Evolutionary conservation across 2,113 vertebrate genomes (phyloP).

Genomic region (Barbus barbus): DNA sequence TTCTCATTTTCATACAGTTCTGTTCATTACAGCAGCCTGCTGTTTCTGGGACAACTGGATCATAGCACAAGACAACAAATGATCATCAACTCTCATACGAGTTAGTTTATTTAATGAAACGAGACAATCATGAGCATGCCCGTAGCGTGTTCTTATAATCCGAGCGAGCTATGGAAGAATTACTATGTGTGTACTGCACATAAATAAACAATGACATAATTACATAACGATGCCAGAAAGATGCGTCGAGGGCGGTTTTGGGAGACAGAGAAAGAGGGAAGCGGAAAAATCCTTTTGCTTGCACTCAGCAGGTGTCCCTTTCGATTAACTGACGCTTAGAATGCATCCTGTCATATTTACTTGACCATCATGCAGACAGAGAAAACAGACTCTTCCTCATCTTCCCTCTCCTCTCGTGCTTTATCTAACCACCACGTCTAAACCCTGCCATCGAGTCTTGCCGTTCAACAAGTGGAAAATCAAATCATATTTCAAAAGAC

Average conservation of each 20-base stretch:
- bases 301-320: constrained; percentile 34
- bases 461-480: constrained; percentile 46
- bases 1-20: too few relatives aligned
- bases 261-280: not conserved
- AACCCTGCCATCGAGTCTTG: not conserved
- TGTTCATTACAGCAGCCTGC: not conserved
- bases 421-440: constrained; percentile 52
- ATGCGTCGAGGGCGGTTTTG: not conserved
- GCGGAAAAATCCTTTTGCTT: constrained; percentile 31
- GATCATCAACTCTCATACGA: not conserved
- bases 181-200: not conserved
- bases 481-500: constrained; percentile 33
- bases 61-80: not conserved
- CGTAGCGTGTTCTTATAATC: not conserved
- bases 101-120: constrained; percentile 9
- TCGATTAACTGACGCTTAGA: constrained; percentile 15
- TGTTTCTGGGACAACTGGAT: not conserved
- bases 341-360: constrained; percentile 32
- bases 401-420: constrained; percentile 34
- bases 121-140: not conserved
- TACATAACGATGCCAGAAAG: constrained; percentile 17
- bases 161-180: not conserved
- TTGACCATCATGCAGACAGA: constrained; percentile 9
- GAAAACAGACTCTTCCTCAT: constrained; percentile 50
- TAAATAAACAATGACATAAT: constrained; percentile 39